Conservation (phyloP, 1,140 invertebrate species). For the Hylyphantes graminicola region DNA sequence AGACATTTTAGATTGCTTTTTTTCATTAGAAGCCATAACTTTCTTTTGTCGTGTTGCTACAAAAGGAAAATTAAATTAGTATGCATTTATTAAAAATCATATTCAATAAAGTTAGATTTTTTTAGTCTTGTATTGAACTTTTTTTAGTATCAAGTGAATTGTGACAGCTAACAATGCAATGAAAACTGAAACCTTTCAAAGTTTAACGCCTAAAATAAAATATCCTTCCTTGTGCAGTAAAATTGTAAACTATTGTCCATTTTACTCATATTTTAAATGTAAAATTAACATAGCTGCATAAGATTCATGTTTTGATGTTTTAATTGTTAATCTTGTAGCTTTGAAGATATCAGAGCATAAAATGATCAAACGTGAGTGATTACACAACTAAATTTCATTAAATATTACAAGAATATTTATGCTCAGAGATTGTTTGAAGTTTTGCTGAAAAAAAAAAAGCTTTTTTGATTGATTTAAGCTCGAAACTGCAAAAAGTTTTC, state of each 20-base stretch:
- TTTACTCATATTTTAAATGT: no score
- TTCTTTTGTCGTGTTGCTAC: conserved; percentile 43
- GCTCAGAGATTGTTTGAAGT: no score
- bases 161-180: no score
- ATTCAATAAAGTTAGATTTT: background rate
- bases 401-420: background rate
- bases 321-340: no score
- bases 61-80: background rate
- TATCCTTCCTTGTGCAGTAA: no score
- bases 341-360: background rate
- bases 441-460: background rate
- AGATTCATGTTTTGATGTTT: no score
- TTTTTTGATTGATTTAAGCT: background rate
- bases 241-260: no score
- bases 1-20: background rate
- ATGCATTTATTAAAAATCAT: background rate
- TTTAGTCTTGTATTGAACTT: background rate
- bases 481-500: background rate
- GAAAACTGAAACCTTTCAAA: no score
- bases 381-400: background rate
- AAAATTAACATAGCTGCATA: no score
- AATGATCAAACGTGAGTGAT: background rate
- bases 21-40: conserved; percentile 35
- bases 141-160: background rate
- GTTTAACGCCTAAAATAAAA: no score